phyloP scores from a whole-genome alignment of 2,888 invertebrate species.

The Heliconius aoede region DNA sequence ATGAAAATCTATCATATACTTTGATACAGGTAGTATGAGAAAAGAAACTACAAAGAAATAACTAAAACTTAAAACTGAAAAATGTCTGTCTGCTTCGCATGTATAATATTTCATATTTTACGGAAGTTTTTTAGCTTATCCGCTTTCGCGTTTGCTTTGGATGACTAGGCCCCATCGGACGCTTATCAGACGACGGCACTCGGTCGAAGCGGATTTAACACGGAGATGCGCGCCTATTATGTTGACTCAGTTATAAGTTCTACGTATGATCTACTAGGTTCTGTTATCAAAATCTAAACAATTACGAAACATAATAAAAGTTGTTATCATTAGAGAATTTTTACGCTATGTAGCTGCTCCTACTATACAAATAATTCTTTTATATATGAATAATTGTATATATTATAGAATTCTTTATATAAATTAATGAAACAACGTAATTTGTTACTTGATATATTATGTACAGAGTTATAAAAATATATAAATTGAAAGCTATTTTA shows the following conservation, averaged over 20 bases:
- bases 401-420: neutral
- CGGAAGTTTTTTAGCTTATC: constrained; percentile 6
- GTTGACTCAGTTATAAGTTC: constrained; percentile 47
- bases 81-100: neutral
- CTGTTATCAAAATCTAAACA: constrained; percentile 9
- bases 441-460: neutral
- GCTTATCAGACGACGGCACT: constrained; percentile 77
- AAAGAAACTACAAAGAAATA: neutral
- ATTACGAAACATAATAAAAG: neutral
- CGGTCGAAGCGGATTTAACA: constrained; percentile 72
- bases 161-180: constrained; percentile 53
- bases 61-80: neutral
- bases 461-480: neutral
- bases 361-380: too few relatives aligned
- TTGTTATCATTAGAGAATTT: neutral
- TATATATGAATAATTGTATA: too few relatives aligned
- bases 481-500: neutral
- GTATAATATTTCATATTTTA: neutral
- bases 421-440: neutral
- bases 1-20: neutral
- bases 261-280: constrained; percentile 12
- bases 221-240: constrained; percentile 69
- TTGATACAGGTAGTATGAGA: neutral
- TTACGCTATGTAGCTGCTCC: too few relatives aligned
- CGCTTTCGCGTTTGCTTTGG: constrained; percentile 34